Evolutionary conservation across 2,888 invertebrate species (phyloP), one percentile per base, ranked within the genome.

Genomic region (Timandra comae): DNA sequence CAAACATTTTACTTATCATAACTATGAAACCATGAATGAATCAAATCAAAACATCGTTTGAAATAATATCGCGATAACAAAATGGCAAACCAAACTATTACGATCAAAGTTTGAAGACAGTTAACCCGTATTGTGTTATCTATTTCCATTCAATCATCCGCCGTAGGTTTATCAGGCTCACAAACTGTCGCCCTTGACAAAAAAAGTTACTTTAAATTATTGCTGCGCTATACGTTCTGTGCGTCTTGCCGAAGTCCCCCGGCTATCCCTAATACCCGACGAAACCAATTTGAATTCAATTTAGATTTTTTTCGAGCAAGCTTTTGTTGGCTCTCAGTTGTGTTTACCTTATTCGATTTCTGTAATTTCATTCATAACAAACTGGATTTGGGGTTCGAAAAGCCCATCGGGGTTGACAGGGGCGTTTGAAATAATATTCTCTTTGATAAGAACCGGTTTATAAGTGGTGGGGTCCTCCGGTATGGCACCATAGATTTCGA

Each of bases 301-400:
- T 85, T 84, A 78, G 84, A 70, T 81, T 82, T 84, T 78, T 85
- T 84, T 81, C 72, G 72, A 69, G 63, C 79, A 75, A 79, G 79
- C 84, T 82, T 85, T 84, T 85, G 85, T 85, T 82, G 80, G 74
- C 77, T 77, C 79, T 75, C 78, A 75, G 82, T 82, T 82, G 80
- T 85, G 84, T 85, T 84, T 84, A 84, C 82, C 76, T 85, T 85
- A 85, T 84, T 85, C 84, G 85, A 85, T 85, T 85, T 84, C 82
- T 82, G 81, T 85, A 85, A 85, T 84, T 85, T 85, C 84, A 85
- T 85, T 85, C 84, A 85, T 82, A 82, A 82, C 82, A 84, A 85
- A 84, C 85, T 79, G 82, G 84, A 84, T 85, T 85, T 84, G 71
- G 81, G 84, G 80, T 77, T 75, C 71, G 64, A 70, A 77, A 76